A percentile compares a stretch with the other conserved stretches of the same genome.
Evolutionary conservation across 2,888 invertebrate genomes (phyloP).

Genomic region (Tridacna crocea): DNA sequence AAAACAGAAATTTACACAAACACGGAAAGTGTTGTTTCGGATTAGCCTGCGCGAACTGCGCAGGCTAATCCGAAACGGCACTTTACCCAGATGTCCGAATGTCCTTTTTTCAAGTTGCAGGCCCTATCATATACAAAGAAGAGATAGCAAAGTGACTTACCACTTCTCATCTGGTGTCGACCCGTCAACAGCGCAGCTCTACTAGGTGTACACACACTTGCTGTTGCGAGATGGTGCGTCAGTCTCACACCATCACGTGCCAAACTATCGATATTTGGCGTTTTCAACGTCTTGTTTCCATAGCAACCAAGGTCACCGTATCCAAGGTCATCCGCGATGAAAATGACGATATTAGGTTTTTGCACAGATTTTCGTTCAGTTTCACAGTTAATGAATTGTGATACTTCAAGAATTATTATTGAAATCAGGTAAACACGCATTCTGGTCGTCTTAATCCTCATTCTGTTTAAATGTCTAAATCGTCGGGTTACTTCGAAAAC

Average conservation of each 20-base stretch:
- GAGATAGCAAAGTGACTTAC: conserved; percentile 40
- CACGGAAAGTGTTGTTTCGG: too few species aligned
- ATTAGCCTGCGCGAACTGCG: too few species aligned
- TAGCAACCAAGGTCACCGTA: conserved; percentile 84
- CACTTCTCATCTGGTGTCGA: conserved; percentile 66
- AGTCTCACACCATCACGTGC: conserved; percentile 84
- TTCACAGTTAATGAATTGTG: not conserved
- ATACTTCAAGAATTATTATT: too few species aligned
- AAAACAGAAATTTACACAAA: too few species aligned
- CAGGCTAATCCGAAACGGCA: too few species aligned
- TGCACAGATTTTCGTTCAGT: not conserved
- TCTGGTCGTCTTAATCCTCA: too few species aligned
- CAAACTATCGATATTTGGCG: conserved; percentile 84
- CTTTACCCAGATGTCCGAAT: too few species aligned
- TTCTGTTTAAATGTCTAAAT: too few species aligned
- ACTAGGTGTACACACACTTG: conserved; percentile 85
- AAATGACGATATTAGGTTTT: conserved; percentile 85
- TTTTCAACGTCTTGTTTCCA: conserved; percentile 84
- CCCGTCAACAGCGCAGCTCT: conserved; percentile 86
- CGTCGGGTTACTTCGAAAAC: too few species aligned
- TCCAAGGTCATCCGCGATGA: conserved; percentile 86
- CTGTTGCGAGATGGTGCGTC: conserved; percentile 85
- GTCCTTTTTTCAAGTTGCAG: too few species aligned
- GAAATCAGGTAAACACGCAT: too few species aligned
- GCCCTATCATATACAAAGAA: too few species aligned